Evolutionary conservation across 2,113 vertebrate species (phyloP).

Genomic region (Menidia beryllina): DNA sequence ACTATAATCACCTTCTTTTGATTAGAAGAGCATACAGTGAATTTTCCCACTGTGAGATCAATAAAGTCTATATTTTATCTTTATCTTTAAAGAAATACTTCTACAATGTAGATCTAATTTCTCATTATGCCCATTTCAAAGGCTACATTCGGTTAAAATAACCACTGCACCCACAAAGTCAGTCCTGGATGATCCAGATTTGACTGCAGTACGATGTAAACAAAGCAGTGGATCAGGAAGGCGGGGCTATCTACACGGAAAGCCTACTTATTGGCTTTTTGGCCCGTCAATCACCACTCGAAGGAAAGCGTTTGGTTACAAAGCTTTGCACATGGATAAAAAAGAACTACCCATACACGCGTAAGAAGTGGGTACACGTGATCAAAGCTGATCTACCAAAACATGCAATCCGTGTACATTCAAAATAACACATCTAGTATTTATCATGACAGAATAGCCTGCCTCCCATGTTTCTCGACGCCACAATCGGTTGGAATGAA

Average conservation of each 20-base stretch:
- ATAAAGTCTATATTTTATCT: too few species aligned
- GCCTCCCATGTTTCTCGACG: too few species aligned
- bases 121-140: too few species aligned
- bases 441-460: background rate
- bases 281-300: conserved; percentile 50
- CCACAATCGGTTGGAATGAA: too few species aligned
- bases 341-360: conserved; percentile 58
- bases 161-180: conserved; percentile 39
- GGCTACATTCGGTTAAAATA: background rate
- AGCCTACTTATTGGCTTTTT: conserved; percentile 61
- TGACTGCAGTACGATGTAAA: conserved; percentile 68
- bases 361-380: conserved; percentile 75
- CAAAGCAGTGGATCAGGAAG: conserved; percentile 52
- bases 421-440: background rate
- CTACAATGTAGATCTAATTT: background rate
- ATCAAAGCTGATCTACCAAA: conserved; percentile 63
- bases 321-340: conserved; percentile 47
- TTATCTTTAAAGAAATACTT: too few species aligned
- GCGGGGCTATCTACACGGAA: conserved; percentile 24
- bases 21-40: too few species aligned
- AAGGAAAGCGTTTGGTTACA: conserved; percentile 63
- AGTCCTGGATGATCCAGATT: conserved; percentile 19
- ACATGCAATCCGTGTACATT: conserved; percentile 52
- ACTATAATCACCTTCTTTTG: too few species aligned
- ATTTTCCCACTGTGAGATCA: too few species aligned